Conservation (phyloP, 2,113 vertebrate genomes). For the Zosterops lateralis region DNA sequence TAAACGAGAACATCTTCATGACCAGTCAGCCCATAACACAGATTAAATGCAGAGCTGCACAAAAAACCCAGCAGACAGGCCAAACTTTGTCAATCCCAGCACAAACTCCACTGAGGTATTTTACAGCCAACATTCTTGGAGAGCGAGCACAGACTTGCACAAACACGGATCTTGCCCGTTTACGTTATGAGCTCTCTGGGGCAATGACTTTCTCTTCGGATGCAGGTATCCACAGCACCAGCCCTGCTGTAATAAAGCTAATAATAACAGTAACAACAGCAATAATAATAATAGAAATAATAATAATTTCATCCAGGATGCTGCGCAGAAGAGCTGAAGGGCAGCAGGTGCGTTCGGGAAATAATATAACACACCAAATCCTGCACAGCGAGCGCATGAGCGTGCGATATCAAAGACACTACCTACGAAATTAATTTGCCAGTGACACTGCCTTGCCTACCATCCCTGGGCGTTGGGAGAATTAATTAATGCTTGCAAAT, state of each 20-base stretch:
- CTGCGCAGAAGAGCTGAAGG: conserved; percentile 35
- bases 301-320: background rate
- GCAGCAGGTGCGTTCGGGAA: conserved; percentile 46
- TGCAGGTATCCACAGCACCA: background rate
- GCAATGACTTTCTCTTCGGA: conserved; percentile 20
- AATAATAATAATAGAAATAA: conserved; percentile 28
- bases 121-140: conserved; percentile 26
- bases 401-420: conserved; percentile 35
- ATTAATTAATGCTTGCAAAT: conserved; percentile 67
- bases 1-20: background rate
- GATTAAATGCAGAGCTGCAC: background rate
- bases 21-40: background rate
- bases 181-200: conserved; percentile 13
- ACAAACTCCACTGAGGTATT: background rate
- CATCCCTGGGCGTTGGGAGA: conserved; percentile 49
- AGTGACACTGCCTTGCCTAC: conserved; percentile 47
- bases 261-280: background rate
- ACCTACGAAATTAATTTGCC: conserved; percentile 53
- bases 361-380: background rate
- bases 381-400: background rate
- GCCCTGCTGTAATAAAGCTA: background rate
- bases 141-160: conserved; percentile 10
- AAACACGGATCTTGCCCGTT: background rate
- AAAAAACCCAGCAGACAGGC: background rate
- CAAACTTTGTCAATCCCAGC: background rate